Evolutionary conservation across 2,797 vertebrate species (phyloP), one percentile per base, ranked within the genome.

Genomic region (Sandelia bainsii): DNA sequence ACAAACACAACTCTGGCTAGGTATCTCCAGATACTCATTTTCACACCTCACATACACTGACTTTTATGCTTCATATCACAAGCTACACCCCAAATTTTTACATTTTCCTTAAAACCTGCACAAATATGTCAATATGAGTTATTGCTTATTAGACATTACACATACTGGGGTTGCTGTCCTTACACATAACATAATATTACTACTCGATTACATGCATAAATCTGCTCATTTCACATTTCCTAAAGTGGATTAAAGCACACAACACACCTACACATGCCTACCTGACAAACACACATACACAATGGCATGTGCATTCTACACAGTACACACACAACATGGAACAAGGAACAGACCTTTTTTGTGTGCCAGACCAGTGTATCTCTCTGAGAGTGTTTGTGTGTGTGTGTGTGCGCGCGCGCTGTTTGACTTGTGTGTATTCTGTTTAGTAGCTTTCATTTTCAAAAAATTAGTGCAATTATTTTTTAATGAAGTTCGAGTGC

Each of bases 91-190:
- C 8, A 34, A 25, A 34, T 8, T 8, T 34, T 17, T 17, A 9
- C 5, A 34, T 34, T 34, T 34, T 34, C 8, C 8, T 34, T 34
- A 9, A 34, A 40, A 13, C 39, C 39, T 40, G 13, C 39, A 40
- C 11, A 14, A 40, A 40, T 34, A 34, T 34, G 32, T 34, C 11
- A 14, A 40, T 14, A 14, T 13, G 8, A 40, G 37, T 16, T 56
- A 23, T 49, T 39, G 44, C 39, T 69, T 49, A 60, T 66, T 44
- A 25, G 45, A 2, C 6, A 40, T 74, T 52, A 64, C 62, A 60
- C 19, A 14, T 61, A 79, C 3, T n/a, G 32, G 48, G 19, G 39
- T 39, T n/a, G 27, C 29, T 71, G 62, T 70, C 58, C 51, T 70
- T 27, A 39, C 40, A 52, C 42, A 44, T 52, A 19, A 51, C 42